Conservation (phyloP, 2,113 vertebrate genomes). For the Sapajus apella region DNA sequence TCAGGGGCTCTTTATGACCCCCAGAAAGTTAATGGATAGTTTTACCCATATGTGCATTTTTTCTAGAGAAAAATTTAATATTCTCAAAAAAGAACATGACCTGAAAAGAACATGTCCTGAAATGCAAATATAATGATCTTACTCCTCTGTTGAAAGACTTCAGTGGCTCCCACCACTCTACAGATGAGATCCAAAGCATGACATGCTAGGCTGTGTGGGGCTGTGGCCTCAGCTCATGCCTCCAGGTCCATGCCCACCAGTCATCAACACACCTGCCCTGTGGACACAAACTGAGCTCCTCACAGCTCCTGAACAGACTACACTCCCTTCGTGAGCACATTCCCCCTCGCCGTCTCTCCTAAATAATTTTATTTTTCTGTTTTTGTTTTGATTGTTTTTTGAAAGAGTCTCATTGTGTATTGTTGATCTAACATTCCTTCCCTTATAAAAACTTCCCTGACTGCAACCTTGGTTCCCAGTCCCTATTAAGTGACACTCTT, state of each 20-base stretch:
- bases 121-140: background rate
- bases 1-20: background rate
- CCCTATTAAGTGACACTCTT: background rate
- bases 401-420: no score
- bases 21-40: background rate
- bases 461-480: background rate
- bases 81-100: background rate
- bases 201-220: background rate
- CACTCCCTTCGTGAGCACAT: background rate
- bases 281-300: background rate
- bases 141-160: background rate
- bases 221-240: background rate
- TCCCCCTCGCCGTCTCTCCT: background rate
- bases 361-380: background rate
- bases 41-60: background rate
- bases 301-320: background rate
- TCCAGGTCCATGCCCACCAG: background rate
- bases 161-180: background rate
- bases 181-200: background rate
- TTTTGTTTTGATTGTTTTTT: no score
- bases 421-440: background rate
- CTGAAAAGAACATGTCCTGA: background rate
- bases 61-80: background rate
- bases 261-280: rapidly evolving
- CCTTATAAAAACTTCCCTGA: background rate